Evolutionary conservation across 2,797 vertebrate genomes (phyloP).

Genomic region (Semotilus atromaculatus): DNA sequence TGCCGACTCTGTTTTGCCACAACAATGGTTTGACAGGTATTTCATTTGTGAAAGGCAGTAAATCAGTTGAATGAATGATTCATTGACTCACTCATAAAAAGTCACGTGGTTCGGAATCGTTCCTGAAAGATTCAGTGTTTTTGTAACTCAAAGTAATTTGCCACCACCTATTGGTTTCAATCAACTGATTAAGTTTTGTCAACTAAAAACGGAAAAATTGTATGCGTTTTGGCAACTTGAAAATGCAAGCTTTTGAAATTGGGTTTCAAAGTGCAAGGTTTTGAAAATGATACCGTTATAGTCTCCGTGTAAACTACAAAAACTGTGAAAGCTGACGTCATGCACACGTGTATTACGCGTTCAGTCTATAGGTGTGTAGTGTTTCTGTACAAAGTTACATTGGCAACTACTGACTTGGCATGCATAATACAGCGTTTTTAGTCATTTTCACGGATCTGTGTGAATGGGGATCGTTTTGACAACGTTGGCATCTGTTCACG

Average conservation of each 20-base stretch:
- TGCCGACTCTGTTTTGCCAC: no score
- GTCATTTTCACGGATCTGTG: not conserved
- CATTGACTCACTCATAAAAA: not conserved
- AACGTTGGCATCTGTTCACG: accelerated
- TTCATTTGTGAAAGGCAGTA: not conserved
- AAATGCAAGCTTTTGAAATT: not conserved
- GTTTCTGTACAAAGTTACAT: not conserved
- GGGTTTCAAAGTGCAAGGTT: not conserved
- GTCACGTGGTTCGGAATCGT: not conserved
- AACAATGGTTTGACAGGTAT: not conserved
- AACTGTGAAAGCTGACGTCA: not conserved
- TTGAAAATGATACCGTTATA: accelerated
- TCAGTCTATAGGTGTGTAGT: not conserved
- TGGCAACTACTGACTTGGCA: no score
- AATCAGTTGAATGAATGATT: not conserved
- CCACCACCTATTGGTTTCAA: not conserved
- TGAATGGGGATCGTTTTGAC: not conserved
- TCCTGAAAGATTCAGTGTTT: no score
- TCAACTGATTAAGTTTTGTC: not conserved
- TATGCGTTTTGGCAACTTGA: not conserved
- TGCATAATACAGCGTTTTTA: not conserved
- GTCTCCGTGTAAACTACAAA: not conserved
- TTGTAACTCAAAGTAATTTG: not conserved
- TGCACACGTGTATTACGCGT: not conserved
- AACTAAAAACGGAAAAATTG: not conserved